Evolutionary conservation across 2,888 invertebrate species (phyloP).

Genomic region (Philopedon plagiatum): DNA sequence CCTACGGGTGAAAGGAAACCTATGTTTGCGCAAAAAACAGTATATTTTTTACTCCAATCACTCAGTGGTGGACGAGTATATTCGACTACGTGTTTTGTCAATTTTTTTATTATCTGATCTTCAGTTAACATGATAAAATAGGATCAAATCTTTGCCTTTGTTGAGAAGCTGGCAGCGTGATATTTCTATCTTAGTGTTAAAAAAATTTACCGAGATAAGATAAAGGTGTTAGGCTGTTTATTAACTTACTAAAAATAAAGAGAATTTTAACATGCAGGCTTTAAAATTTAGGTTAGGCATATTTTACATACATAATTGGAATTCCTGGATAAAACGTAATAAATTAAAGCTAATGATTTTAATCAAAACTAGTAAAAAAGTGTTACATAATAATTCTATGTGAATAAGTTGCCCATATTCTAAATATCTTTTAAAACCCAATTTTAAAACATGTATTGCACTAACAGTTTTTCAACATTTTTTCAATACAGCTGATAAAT

Average conservation of each 20-base stretch:
- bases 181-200: background rate
- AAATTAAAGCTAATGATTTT: too few relatives aligned
- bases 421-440: too few relatives aligned
- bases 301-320: too few relatives aligned
- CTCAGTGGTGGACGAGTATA: too few relatives aligned
- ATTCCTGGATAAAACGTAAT: too few relatives aligned
- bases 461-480: too few relatives aligned
- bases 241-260: background rate
- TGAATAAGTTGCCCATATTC: too few relatives aligned
- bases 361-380: too few relatives aligned
- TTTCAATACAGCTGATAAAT: too few relatives aligned
- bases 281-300: background rate
- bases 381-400: too few relatives aligned
- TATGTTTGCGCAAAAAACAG: background rate
- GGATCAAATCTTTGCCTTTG: background rate
- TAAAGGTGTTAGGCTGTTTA: background rate
- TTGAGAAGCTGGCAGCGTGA: background rate
- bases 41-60: background rate
- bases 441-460: too few relatives aligned
- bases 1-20: slow-evolving; percentile 16
- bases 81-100: too few relatives aligned
- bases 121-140: background rate
- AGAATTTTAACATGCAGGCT: background rate
- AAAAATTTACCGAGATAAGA: background rate
- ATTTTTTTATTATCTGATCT: background rate